A percentile compares a stretch with the other conserved stretches of the same genome.
Evolutionary conservation across 2,888 invertebrate genomes (phyloP).

Genomic region (Epiblema foenella): DNA sequence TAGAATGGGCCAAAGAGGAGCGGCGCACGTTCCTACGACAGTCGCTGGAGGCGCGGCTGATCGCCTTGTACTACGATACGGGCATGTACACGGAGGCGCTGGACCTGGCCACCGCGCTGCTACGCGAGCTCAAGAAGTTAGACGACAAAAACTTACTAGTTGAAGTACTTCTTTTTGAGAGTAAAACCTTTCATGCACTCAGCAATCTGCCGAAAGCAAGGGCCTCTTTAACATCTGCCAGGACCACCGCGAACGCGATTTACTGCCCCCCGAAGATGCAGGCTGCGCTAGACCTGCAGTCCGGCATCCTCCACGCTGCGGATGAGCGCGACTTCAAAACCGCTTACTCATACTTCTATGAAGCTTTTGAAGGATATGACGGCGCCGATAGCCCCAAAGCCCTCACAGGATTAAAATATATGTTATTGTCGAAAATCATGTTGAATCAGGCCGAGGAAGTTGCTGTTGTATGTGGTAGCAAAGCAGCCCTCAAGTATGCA

Average conservation of each 20-base stretch:
- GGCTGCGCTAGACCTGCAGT: conserved; percentile 98
- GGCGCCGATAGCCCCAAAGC: conserved; percentile 97
- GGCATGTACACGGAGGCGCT: conserved; percentile 95
- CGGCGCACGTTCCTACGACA: conserved; percentile 98
- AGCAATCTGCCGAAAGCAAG: conserved; percentile 98
- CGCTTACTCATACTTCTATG: conserved; percentile 99
- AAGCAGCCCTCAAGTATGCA: conserved; percentile 97
- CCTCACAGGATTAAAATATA: conserved; percentile 98
- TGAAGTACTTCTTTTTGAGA: conserved; percentile 98
- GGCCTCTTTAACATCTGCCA: conserved; percentile 98
- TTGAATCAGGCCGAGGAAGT: conserved; percentile 98
- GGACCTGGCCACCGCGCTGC: conserved; percentile 92
- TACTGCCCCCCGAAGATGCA: conserved; percentile 99
- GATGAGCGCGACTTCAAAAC: conserved; percentile 99
- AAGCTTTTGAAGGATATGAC: conserved; percentile 99
- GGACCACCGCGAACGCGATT: conserved; percentile 99
- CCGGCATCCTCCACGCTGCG: conserved; percentile 99
- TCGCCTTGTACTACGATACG: conserved; percentile 97
- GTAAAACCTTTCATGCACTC: conserved; percentile 99
- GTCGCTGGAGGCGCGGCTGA: conserved; percentile 96
- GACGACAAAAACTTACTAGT: conserved; percentile 99
- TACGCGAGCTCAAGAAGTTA: conserved; percentile 98
- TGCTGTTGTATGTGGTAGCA: conserved; percentile 96
- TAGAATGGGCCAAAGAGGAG: conserved; percentile 99
- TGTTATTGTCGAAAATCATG: conserved; percentile 99